Conservation (phyloP, 2,888 invertebrate genomes). For the Peribatodes rhomboidaria region DNA sequence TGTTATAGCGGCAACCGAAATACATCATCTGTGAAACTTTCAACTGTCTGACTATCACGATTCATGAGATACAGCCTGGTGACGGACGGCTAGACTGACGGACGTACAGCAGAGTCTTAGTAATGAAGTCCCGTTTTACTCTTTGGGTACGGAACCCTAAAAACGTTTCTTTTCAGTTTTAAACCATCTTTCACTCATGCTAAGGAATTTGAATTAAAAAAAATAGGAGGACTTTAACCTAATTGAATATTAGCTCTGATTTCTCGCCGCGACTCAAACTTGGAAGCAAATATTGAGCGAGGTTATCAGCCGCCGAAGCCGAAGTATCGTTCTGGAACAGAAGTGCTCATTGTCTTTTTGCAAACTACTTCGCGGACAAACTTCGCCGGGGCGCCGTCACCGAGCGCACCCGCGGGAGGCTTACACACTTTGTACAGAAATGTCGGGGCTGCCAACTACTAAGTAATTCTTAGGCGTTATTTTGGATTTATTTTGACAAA, state of each 20-base stretch:
- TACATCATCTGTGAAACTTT: no score
- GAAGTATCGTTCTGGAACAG: conserved; percentile 9
- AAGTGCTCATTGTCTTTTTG: conserved; percentile 45
- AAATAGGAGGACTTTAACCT: background rate
- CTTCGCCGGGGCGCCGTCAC: conserved; percentile 50
- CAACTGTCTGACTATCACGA: no score
- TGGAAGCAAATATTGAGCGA: background rate
- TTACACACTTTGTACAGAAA: conserved; percentile 8
- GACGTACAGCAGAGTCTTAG: no score
- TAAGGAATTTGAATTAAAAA: background rate
- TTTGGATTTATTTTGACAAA: no score
- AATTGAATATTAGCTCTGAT: background rate
- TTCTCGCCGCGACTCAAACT: background rate
- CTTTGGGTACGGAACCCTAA: no score
- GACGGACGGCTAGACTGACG: no score
- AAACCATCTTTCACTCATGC: no score
- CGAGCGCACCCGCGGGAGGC: conserved; percentile 45
- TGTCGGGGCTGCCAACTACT: background rate
- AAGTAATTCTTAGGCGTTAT: background rate
- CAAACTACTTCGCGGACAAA: conserved; percentile 38
- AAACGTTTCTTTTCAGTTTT: no score
- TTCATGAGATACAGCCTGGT: no score
- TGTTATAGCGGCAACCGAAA: no score
- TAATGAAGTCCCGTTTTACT: no score
- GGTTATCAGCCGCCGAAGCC: conserved; percentile 10